Conservation (phyloP, 2,113 vertebrate species). For the Perognathus longimembris region DNA sequence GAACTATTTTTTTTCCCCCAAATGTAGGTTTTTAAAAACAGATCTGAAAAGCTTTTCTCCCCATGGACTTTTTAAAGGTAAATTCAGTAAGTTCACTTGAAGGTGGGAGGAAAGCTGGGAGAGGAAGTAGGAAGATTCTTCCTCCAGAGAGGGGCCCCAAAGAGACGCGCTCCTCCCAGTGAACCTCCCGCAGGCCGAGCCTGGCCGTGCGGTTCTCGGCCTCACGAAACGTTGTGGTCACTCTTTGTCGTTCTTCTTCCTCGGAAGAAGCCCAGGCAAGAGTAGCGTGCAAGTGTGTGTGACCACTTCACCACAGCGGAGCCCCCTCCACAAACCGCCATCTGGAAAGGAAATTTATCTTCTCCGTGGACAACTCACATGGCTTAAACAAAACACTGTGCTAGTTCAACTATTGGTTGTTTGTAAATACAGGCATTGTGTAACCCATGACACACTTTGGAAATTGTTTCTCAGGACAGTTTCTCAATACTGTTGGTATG, state of each 20-base stretch:
- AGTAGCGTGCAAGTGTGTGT: slow-evolving; percentile 38
- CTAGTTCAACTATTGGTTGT: slow-evolving; percentile 39
- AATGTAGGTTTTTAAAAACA: background rate
- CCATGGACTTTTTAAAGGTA: too few species aligned
- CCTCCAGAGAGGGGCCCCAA: too few species aligned
- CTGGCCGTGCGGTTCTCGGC: slow-evolving; percentile 37
- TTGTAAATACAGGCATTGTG: slow-evolving; percentile 46
- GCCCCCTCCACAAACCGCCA: slow-evolving; percentile 36
- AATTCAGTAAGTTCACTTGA: too few species aligned
- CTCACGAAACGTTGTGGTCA: background rate
- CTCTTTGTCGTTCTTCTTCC: slow-evolving; percentile 55
- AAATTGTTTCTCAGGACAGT: background rate
- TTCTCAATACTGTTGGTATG: background rate
- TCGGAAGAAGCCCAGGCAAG: slow-evolving; percentile 55
- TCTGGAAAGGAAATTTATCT: slow-evolving; percentile 50
- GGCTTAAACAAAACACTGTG: slow-evolving; percentile 56
- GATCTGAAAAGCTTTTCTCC: slow-evolving; percentile 12
- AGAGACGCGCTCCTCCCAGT: background rate
- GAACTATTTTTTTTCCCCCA: background rate
- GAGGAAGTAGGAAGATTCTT: too few species aligned
- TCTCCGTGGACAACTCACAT: background rate
- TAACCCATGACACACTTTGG: background rate
- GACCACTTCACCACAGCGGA: slow-evolving; percentile 48
- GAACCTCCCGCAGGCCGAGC: background rate
- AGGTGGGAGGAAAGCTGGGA: too few species aligned